Conservation (phyloP, 2,113 vertebrate species). For the Oreotrochilus melanogaster region DNA sequence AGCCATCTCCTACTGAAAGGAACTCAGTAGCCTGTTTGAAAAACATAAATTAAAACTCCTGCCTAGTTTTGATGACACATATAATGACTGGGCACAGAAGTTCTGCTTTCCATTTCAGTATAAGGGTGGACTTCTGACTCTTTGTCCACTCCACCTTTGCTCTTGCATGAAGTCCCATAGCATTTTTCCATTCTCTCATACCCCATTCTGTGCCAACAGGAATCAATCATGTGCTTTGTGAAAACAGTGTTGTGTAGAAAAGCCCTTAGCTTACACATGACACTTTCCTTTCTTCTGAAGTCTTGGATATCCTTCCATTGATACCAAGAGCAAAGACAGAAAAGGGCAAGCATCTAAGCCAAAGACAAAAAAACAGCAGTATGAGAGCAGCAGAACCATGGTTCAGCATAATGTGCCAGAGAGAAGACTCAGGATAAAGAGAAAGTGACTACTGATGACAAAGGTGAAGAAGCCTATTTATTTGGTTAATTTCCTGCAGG, state of each 20-base stretch:
- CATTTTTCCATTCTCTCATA: neutral
- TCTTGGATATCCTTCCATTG: neutral
- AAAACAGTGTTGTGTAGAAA: neutral
- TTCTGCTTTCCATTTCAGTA: neutral
- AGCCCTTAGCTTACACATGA: neutral
- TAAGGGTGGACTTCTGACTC: neutral
- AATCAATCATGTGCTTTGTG: neutral
- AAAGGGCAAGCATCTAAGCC: neutral
- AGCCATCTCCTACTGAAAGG: neutral
- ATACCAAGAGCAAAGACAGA: neutral
- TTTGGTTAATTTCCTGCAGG: neutral
- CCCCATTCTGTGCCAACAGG: neutral
- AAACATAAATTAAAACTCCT: neutral
- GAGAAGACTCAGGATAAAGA: neutral
- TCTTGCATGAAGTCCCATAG: neutral
- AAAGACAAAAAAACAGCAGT: neutral
- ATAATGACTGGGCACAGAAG: neutral
- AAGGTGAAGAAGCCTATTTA: neutral
- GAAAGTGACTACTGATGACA: neutral
- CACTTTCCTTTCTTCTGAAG: neutral
- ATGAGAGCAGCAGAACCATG: neutral
- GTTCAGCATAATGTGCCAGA: rapidly evolving
- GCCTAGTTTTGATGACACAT: neutral
- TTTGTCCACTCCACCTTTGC: neutral
- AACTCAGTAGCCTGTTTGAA: neutral